phyloP scores from a whole-genome alignment of 2,113 vertebrate genomes.

The Notiomystis cincta region DNA sequence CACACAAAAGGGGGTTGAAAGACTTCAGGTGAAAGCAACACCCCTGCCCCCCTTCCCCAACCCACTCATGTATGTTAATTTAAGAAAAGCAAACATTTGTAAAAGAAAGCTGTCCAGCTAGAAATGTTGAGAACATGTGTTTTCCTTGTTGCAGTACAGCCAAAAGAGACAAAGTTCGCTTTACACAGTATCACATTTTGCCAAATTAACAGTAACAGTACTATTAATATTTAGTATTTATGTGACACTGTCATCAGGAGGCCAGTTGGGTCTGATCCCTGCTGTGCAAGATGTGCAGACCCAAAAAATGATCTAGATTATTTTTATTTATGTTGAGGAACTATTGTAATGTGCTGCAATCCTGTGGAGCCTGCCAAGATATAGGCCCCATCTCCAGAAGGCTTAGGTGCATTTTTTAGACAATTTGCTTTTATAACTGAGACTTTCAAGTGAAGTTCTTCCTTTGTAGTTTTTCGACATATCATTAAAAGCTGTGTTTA shows the following conservation, averaged over 20 bases:
- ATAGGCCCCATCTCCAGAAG: background rate
- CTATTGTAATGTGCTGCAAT: background rate
- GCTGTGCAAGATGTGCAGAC: background rate
- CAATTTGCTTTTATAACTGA: background rate
- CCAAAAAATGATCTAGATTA: background rate
- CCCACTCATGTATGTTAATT: background rate
- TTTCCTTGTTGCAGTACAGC: slow-evolving; percentile 3
- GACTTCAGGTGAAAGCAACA: background rate
- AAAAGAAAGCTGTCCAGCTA: slow-evolving; percentile 1
- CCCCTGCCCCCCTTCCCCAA: background rate
- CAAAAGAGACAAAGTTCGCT: slow-evolving; percentile 27
- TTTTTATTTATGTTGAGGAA: background rate
- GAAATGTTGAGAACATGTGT: slow-evolving; percentile 25
- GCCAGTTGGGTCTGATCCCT: background rate
- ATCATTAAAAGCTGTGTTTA: background rate
- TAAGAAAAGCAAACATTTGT: slow-evolving; percentile 36
- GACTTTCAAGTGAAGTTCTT: background rate
- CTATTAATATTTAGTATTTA: slow-evolving; percentile 45
- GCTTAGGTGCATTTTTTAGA: background rate
- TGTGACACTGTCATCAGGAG: background rate
- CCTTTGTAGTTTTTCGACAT: background rate
- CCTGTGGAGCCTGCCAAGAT: background rate
- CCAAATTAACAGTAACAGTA: slow-evolving; percentile 31
- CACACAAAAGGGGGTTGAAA: background rate
- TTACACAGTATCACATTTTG: slow-evolving; percentile 15